A percentile compares a stretch with the other conserved stretches of the same genome.
phyloP scores from a whole-genome alignment of 2,113 vertebrate genomes.

The Gopherus flavomarginatus region DNA sequence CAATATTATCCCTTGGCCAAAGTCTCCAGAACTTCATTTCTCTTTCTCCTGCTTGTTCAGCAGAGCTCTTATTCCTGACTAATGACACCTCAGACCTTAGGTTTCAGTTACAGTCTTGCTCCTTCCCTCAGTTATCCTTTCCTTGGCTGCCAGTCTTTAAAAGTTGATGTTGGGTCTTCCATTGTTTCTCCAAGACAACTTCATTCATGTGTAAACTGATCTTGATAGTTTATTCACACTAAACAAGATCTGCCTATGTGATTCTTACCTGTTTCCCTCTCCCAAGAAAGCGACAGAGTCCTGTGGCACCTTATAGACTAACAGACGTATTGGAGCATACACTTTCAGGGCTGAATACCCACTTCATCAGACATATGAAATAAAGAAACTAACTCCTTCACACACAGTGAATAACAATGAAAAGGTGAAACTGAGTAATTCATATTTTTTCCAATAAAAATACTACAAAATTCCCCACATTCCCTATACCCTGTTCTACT shows the following conservation, averaged over 20 bases:
- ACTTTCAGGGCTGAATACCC: no score
- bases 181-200: neutral
- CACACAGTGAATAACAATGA: neutral
- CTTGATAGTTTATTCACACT: neutral
- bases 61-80: neutral
- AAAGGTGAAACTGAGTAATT: neutral
- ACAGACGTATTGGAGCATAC: no score
- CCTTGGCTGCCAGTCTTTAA: neutral
- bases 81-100: neutral
- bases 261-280: neutral
- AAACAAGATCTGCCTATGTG: neutral
- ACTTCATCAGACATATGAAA: no score
- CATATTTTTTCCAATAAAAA: neutral
- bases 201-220: neutral
- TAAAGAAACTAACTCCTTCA: no score
- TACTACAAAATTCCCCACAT: neutral
- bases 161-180: neutral
- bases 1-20: no score
- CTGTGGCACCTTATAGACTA: no score
- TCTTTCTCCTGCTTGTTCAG: no score
- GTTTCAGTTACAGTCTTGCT: neutral
- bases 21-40: no score
- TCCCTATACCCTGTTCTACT: neutral
- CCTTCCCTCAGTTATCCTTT: neutral
- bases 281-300: no score